These are phyloP conservation scores for Corvus hawaiiensis DNA, from an alignment of 2,113 vertebrate species.

Conservation along the genomic window DNA sequence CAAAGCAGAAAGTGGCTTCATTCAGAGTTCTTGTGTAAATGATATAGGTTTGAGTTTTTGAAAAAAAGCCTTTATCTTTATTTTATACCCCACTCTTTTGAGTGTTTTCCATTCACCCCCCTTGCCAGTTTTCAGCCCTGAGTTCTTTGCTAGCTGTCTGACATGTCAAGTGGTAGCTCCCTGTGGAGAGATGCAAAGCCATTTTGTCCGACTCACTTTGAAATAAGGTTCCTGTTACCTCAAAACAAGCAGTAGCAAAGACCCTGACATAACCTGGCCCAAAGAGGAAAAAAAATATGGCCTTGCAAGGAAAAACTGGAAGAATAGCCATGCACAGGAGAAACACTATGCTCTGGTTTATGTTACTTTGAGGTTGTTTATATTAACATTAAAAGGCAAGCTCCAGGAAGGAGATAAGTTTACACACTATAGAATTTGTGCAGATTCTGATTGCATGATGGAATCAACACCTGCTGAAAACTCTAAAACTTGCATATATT, in stretches of 20 bases:
- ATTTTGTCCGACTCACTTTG: background rate
- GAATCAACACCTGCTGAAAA: background rate
- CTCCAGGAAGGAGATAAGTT: background rate
- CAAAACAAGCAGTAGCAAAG: background rate
- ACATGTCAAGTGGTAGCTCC: background rate
- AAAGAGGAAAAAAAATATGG: background rate
- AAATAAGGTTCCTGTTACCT: background rate
- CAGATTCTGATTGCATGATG: background rate
- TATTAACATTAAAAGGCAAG: background rate
- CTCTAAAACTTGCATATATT: background rate
- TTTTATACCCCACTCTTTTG: background rate
- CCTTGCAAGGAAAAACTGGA: background rate
- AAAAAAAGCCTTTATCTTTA: background rate
- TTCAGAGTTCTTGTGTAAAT: background rate
- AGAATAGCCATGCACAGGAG: background rate
- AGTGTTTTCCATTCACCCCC: background rate
- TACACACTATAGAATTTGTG: background rate
- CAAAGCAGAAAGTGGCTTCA: background rate
- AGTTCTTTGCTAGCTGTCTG: background rate
- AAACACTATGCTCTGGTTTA: conserved; percentile 1
- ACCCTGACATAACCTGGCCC: background rate
- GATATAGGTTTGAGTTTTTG: background rate
- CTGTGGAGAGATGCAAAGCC: background rate
- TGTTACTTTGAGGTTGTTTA: background rate
- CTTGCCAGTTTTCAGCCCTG: background rate